Percentiles rank a stretch among this genome's conserved stretches.
Conservation (phyloP, 2,797 vertebrate species). For the Pangasius djambal region DNA sequence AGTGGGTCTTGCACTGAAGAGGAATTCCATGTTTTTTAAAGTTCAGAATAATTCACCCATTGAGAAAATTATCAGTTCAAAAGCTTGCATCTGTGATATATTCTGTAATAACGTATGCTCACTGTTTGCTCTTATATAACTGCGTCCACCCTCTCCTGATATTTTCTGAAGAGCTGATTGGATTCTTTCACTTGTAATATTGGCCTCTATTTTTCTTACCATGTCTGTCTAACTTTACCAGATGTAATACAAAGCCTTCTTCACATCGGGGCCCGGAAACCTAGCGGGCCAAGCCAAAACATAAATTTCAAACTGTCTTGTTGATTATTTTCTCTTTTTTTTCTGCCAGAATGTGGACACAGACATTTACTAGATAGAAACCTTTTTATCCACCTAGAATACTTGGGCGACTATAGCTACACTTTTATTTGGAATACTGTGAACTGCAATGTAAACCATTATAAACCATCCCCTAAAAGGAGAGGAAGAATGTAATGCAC, state of each 20-base stretch:
- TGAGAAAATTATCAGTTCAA: not conserved
- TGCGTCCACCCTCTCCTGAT: no score
- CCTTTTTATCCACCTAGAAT: not conserved
- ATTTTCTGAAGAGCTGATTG: not conserved
- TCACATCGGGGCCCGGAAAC: not conserved
- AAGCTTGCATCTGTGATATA: not conserved
- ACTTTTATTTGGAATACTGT: not conserved
- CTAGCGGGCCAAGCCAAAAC: not conserved
- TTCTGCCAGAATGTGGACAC: no score
- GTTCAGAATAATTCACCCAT: slow-evolving; percentile 5
- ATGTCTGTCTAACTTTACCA: slow-evolving; percentile 5
- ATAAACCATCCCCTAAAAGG: not conserved
- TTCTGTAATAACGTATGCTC: not conserved
- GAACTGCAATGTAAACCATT: not conserved
- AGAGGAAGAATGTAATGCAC: not conserved
- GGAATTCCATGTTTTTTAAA: not conserved
- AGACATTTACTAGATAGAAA: no score
- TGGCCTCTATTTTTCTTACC: not conserved
- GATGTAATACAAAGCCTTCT: not conserved
- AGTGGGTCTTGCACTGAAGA: not conserved
- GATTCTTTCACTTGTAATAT: not conserved
- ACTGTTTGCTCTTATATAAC: not conserved
- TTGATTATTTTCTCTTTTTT: not conserved
- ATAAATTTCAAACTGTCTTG: not conserved
- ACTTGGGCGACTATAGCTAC: not conserved